Conservation (phyloP, 2,888 invertebrate genomes). For the Mantis religiosa region DNA sequence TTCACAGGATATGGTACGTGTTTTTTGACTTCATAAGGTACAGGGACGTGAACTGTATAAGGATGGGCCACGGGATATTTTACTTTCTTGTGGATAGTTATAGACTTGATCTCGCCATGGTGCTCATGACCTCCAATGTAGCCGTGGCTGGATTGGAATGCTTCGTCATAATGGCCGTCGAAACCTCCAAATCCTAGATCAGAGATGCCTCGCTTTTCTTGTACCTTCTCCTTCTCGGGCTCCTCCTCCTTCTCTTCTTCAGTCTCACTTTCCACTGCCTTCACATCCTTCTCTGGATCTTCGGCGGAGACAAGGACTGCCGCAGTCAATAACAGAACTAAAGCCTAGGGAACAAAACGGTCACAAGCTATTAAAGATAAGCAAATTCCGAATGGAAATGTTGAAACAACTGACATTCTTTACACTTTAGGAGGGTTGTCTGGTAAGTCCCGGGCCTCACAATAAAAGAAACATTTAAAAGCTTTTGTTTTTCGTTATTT, state of each 20-base stretch:
- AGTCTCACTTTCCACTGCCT: background rate
- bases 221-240: constrained; percentile 11
- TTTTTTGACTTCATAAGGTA: constrained; percentile 66
- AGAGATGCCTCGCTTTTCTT: constrained; percentile 22
- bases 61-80: constrained; percentile 69
- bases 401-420: too few species aligned
- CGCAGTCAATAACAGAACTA: background rate
- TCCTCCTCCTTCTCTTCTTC: background rate
- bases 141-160: background rate
- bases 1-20: constrained; percentile 48
- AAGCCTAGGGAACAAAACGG: background rate
- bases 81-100: constrained; percentile 60
- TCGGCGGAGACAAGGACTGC: background rate
- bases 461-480: too few species aligned
- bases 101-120: constrained; percentile 17
- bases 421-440: too few species aligned
- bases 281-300: background rate
- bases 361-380: background rate
- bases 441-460: too few species aligned
- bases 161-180: background rate
- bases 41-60: constrained; percentile 54
- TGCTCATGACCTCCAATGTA: background rate
- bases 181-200: constrained; percentile 22
- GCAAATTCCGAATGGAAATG: too few species aligned
- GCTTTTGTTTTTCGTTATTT: too few species aligned